Evolutionary conservation across 2,113 vertebrate species (phyloP), one percentile per base, ranked within the genome.

Genomic region (Tachysurus vachellii): DNA sequence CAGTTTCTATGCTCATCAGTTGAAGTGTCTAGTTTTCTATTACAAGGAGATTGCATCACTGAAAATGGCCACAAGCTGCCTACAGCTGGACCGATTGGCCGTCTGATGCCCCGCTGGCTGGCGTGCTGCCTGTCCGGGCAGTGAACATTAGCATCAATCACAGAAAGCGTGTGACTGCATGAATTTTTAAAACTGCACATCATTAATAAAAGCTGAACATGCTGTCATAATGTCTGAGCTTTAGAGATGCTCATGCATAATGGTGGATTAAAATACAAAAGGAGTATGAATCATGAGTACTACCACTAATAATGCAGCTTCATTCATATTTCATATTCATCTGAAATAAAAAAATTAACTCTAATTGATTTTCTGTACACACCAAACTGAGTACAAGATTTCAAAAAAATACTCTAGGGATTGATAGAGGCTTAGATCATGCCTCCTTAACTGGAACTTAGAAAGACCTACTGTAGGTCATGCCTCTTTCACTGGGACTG

Each of bases 31-130:
- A 10, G 59, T 68, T 56, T 47, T 64, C 50, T 77, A 31, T 87
- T 87, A 56, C 86, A 44, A 62, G n/a, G 61, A 73, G 81, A 68
- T 87, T 87, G 81, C 86, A 87, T 87, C 86, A 84, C 28, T 56
- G 54, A 57, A 75, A 77, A 79, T 79, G 81, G 44, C 71, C 71
- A 87, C 50, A 28, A 47, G 71, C 81, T 79, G 59, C 71, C 81
- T 62, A 6, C 19, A 56, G 66, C 57, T 75, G 50, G 47, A 83
- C 26, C 44, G 9, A 53, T 31, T 42, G 86, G 16, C 59, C 47
- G 17, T 26, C 36, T 64, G 54, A 80, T 62, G 57, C 26, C 68
- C 23, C n/a, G 11, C 31, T 44, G 66, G 68, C 68, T 71, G 79
- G 80, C 44, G 2, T 8, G 26, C 68, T 83, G 80, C 57, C 86